Evolutionary conservation across 2,888 invertebrate species (phyloP).

Genomic region (Caenorhabditis virilis): DNA sequence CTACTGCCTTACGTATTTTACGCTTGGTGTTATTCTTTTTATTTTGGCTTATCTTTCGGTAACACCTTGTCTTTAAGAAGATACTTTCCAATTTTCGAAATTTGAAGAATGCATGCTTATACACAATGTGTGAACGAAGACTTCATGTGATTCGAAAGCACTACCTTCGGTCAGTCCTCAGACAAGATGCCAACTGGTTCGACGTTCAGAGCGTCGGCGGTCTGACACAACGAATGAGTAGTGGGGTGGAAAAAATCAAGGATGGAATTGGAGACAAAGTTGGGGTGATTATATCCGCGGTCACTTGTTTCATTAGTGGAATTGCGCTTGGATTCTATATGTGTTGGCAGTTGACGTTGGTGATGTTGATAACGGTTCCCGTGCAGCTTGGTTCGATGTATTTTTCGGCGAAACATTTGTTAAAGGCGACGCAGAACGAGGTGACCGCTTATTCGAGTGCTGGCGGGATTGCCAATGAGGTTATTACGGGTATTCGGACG

Average conservation of each 20-base stretch:
- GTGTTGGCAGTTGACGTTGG: constrained; percentile 62
- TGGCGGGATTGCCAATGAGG: constrained; percentile 69
- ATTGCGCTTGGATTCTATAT: constrained; percentile 52
- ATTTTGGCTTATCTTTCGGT: constrained; percentile 40
- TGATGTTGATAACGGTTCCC: constrained; percentile 65
- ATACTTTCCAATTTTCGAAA: no score
- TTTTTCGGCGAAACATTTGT: constrained; percentile 70
- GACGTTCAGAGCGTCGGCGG: constrained; percentile 71
- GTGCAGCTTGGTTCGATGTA: constrained; percentile 68
- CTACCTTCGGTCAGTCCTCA: constrained; percentile 70
- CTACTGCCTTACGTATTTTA: constrained; percentile 50
- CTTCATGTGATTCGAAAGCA: constrained; percentile 69
- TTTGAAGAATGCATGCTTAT: constrained; percentile 69
- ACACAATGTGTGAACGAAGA: constrained; percentile 70
- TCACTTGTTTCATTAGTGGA: constrained; percentile 53
- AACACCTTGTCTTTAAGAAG: no score
- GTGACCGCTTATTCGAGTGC: constrained; percentile 68
- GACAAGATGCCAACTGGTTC: constrained; percentile 71
- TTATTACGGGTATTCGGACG: constrained; percentile 66
- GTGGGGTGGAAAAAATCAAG: constrained; percentile 64
- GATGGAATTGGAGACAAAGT: constrained; percentile 64
- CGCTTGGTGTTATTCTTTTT: constrained; percentile 42
- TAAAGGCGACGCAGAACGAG: constrained; percentile 70
- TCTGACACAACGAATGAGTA: constrained; percentile 70
- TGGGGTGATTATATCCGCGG: constrained; percentile 46